These are phyloP conservation scores for Falco naumanni DNA, from an alignment of 2,797 vertebrate species.

Conservation along the genomic window DNA sequence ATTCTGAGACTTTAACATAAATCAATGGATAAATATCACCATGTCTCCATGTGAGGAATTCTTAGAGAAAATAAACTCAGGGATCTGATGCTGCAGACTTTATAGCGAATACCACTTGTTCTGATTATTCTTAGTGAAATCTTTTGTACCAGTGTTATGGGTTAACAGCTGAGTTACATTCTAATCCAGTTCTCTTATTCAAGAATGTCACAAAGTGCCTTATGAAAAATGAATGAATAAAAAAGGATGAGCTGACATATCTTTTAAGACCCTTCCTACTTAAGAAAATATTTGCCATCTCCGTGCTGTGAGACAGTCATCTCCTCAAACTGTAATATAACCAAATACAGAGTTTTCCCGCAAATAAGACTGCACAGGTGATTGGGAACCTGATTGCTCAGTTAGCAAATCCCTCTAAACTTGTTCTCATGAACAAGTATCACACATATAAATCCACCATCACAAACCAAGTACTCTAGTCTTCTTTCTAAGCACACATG, in stretches of 20 bases:
- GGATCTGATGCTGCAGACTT: neutral
- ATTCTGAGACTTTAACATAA: neutral
- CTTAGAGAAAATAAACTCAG: neutral
- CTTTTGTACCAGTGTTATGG: neutral
- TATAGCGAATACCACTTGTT: neutral
- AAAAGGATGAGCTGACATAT: neutral
- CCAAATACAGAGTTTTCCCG: neutral
- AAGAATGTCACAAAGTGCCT: neutral
- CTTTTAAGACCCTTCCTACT: neutral
- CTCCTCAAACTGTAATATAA: neutral
- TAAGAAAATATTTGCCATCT: neutral
- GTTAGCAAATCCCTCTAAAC: neutral
- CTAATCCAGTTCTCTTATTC: neutral
- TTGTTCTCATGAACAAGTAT: neutral
- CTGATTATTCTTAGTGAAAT: neutral
- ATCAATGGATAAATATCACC: neutral
- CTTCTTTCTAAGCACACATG: neutral
- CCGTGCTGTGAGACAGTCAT: neutral
- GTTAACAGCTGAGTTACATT: neutral
- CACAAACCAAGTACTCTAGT: neutral
- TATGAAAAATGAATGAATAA: slow-evolving; percentile 12
- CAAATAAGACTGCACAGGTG: neutral
- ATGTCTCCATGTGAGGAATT: neutral
- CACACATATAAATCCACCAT: neutral
- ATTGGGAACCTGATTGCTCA: neutral